Percentiles rank a stretch among this genome's conserved stretches.
phyloP scores from a whole-genome alignment of 2,888 invertebrate genomes.

The Euzetes globulus region DNA sequence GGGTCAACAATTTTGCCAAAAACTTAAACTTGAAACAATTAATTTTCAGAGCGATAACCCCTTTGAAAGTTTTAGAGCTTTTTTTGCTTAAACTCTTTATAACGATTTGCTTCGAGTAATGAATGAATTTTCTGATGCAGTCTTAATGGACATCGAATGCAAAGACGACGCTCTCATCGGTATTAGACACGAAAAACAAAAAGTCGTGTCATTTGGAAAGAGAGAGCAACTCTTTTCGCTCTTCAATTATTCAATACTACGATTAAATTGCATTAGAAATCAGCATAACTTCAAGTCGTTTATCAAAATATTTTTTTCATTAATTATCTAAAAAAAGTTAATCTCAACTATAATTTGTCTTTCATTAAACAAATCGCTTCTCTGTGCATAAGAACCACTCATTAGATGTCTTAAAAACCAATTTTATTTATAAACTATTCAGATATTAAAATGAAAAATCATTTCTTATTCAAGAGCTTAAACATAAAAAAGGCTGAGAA shows the following conservation, averaged over 20 bases:
- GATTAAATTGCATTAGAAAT: neutral
- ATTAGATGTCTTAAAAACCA: neutral
- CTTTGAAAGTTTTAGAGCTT: neutral
- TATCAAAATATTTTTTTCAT: neutral
- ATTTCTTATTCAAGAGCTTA: neutral
- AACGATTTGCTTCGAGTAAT: neutral
- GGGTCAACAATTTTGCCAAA: neutral
- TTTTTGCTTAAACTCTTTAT: neutral
- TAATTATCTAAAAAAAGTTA: neutral
- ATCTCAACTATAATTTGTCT: slow-evolving; percentile 1
- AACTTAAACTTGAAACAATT: neutral
- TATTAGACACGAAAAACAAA: neutral
- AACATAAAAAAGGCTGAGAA: neutral
- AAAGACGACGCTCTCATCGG: neutral
- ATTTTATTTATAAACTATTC: neutral
- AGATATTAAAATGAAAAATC: neutral
- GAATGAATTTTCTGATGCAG: neutral
- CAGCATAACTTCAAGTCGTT: neutral
- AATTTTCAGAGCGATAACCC: neutral
- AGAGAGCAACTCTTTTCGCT: neutral
- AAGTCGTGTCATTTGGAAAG: neutral
- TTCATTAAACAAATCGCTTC: neutral
- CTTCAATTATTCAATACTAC: neutral
- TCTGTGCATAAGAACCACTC: neutral
- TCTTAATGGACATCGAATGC: slow-evolving; percentile 2